phyloP scores from a whole-genome alignment of 2,888 invertebrate species.

The Nebria salina region DNA sequence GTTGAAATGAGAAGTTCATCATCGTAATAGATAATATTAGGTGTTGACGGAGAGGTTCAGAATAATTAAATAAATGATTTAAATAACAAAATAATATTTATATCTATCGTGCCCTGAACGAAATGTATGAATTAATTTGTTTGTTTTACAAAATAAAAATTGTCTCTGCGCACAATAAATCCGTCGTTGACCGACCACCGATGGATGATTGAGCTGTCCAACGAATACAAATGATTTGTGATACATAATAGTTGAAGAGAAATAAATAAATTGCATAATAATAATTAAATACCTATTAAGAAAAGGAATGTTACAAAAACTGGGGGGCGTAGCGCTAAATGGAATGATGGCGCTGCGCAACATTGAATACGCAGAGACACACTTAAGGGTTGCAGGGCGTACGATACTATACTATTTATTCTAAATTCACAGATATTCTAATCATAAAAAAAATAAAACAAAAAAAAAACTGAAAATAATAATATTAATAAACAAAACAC shows the following conservation, averaged over 20 bases:
- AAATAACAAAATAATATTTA: constrained; percentile 61
- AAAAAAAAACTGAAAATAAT: neutral
- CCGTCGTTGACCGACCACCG: too few species aligned
- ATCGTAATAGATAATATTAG: constrained; percentile 45
- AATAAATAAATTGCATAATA: constrained; percentile 4
- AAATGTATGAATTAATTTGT: neutral
- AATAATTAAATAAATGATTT: constrained; percentile 62
- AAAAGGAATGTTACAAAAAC: neutral
- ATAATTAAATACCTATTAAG: neutral
- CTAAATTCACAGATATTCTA: constrained; percentile 49
- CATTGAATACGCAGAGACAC: constrained; percentile 54
- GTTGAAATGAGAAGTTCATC: constrained; percentile 61
- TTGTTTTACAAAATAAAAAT: neutral
- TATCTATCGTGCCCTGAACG: too few species aligned
- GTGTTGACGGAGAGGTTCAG: neutral
- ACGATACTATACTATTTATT: constrained; percentile 37
- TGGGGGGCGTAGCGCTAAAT: constrained; percentile 9
- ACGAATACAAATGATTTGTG: neutral
- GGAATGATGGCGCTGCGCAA: neutral
- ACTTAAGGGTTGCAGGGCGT: constrained; percentile 51
- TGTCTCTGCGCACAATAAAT: neutral
- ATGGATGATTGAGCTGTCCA: neutral
- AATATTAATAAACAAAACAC: constrained; percentile 53
- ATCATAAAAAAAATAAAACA: neutral
- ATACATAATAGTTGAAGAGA: neutral